A percentile compares a stretch with the other conserved stretches of the same genome.
Conservation (phyloP, 2,888 invertebrate genomes). For the Heliothis peltigera region DNA sequence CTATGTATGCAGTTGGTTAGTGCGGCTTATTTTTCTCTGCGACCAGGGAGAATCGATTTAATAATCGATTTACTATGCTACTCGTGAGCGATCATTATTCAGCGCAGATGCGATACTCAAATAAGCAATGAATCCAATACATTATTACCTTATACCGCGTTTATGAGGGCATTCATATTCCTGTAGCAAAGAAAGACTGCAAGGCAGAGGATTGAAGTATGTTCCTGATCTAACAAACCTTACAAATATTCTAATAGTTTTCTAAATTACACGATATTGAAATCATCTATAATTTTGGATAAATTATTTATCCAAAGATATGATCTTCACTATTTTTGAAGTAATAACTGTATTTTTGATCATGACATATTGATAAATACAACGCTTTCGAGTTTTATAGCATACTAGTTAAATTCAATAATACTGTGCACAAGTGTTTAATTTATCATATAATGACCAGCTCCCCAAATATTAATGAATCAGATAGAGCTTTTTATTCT, state of each 20-base stretch:
- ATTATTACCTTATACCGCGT: conserved; percentile 24
- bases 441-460: too few relatives aligned
- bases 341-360: conserved; percentile 23
- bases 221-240: neutral
- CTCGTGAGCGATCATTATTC: conserved; percentile 42
- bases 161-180: conserved; percentile 27
- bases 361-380: too few relatives aligned
- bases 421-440: too few relatives aligned
- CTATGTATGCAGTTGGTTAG: conserved; percentile 3
- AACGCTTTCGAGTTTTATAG: too few relatives aligned
- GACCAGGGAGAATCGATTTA: conserved; percentile 41
- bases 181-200: conserved; percentile 7
- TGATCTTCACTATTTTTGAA: neutral
- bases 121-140: conserved; percentile 35
- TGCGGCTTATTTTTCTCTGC: conserved; percentile 27
- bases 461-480: too few relatives aligned
- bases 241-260: neutral
- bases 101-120: conserved; percentile 35
- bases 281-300: too few relatives aligned
- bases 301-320: conserved; percentile 7
- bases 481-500: too few relatives aligned
- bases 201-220: neutral
- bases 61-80: conserved; percentile 47
- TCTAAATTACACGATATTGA: neutral
- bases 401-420: too few relatives aligned